Evolutionary conservation across 2,888 invertebrate species (phyloP).

Genomic region (Teleogryllus oceanicus): DNA sequence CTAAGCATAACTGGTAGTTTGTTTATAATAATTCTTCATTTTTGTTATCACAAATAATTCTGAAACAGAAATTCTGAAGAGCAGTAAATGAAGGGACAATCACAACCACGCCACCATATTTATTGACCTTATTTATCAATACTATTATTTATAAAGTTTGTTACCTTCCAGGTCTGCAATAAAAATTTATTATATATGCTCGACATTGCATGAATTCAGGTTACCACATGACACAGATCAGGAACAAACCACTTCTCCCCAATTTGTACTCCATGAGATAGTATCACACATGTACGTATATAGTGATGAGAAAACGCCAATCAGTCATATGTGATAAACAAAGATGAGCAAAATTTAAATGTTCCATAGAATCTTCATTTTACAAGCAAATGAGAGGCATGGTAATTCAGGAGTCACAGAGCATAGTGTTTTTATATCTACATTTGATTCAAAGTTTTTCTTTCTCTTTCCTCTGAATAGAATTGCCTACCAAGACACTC

Average conservation of each 20-base stretch:
- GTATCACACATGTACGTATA: constrained; percentile 5
- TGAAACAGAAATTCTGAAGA: not conserved
- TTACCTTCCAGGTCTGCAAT: not conserved
- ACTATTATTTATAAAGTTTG: not conserved
- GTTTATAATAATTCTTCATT: too few relatives aligned
- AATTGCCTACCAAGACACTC: too few relatives aligned
- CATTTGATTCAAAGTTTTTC: too few relatives aligned
- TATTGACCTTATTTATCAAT: not conserved
- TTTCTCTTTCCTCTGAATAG: too few relatives aligned
- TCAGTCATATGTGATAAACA: not conserved
- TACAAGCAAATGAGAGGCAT: not conserved
- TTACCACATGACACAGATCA: not conserved
- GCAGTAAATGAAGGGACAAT: not conserved
- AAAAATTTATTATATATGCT: not conserved
- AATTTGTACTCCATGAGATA: not conserved
- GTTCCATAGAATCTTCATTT: not conserved
- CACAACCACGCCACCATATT: not conserved
- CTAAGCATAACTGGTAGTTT: too few relatives aligned
- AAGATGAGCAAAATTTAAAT: not conserved
- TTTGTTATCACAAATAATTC: too few relatives aligned
- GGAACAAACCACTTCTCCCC: not conserved
- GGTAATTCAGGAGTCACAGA: not conserved
- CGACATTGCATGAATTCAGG: not conserved
- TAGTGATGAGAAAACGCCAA: not conserved
- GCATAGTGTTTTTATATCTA: too few relatives aligned